A percentile compares a stretch with the other conserved stretches of the same genome.
Conservation (phyloP, 2,888 invertebrate genomes). For the Tiphia femorata region DNA sequence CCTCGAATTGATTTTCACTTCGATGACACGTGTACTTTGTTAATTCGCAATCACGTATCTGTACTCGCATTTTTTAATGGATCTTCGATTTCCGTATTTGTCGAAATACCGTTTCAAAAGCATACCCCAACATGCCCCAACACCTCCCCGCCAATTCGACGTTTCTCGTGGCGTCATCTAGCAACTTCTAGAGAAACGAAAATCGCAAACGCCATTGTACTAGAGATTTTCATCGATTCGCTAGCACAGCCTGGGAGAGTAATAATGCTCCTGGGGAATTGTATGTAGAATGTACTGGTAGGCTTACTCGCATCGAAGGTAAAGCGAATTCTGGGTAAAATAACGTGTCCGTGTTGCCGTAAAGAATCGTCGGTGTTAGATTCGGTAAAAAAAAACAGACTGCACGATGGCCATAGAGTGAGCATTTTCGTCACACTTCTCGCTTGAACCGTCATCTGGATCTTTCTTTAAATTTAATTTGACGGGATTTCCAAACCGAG, state of each 20-base stretch:
- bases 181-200: rapidly evolving
- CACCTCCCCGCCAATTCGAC: no score
- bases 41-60: no score
- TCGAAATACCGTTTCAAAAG: no score
- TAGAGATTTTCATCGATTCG: conserved; percentile 3
- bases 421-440: conserved; percentile 3
- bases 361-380: conserved; percentile 28
- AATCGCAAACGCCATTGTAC: neutral
- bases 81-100: no score
- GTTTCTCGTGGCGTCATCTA: conserved; percentile 21
- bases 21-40: no score
- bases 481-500: neutral
- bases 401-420: conserved; percentile 7
- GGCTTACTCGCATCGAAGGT: conserved; percentile 11
- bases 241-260: neutral
- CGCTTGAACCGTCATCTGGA: conserved; percentile 1
- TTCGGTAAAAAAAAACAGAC: conserved; percentile 23
- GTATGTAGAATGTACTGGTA: conserved; percentile 17
- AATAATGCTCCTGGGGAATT: conserved; percentile 25
- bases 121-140: no score
- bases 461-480: neutral
- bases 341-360: conserved; percentile 44
- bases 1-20: no score
- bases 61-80: no score
- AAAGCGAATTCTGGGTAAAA: conserved; percentile 56